These are phyloP conservation scores for Nycticebus coucang DNA, from an alignment of 2,113 vertebrate species.

Conservation along the genomic window DNA sequence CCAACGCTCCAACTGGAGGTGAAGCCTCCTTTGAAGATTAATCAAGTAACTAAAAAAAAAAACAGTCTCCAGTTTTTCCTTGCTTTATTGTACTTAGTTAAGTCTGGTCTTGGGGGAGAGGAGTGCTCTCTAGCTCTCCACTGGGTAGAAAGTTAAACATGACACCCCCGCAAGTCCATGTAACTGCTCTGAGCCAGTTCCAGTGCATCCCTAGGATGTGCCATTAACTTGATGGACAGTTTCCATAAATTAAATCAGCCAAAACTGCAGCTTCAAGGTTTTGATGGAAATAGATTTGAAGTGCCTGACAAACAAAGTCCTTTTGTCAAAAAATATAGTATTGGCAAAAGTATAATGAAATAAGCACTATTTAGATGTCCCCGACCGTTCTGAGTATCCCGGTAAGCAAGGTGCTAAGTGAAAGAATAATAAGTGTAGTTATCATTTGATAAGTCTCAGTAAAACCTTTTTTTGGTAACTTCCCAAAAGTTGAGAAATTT, in stretches of 20 bases:
- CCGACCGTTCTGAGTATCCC: background rate
- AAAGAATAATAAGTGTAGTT: conserved; percentile 40
- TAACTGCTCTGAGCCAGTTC: background rate
- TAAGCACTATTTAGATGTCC: conserved; percentile 23
- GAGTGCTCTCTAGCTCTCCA: background rate
- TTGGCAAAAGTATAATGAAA: conserved; percentile 13
- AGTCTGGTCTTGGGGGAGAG: background rate
- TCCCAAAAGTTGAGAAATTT: background rate
- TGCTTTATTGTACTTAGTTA: background rate
- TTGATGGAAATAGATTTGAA: conserved; percentile 23
- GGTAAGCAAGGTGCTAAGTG: background rate
- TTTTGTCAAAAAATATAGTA: background rate
- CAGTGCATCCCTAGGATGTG: background rate
- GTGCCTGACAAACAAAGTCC: background rate
- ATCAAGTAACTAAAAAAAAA: background rate
- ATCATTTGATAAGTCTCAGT: background rate
- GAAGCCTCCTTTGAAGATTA: background rate
- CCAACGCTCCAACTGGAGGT: background rate
- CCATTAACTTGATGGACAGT: background rate
- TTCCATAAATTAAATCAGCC: background rate
- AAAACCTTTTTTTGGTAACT: background rate
- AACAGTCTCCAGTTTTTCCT: background rate
- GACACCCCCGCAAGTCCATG: background rate
- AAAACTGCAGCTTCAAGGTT: background rate
- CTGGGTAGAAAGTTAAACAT: background rate